A percentile compares a stretch with the other conserved stretches of the same genome.
Conservation (phyloP, 2,888 invertebrate species). For the Pterostichus madidus region DNA sequence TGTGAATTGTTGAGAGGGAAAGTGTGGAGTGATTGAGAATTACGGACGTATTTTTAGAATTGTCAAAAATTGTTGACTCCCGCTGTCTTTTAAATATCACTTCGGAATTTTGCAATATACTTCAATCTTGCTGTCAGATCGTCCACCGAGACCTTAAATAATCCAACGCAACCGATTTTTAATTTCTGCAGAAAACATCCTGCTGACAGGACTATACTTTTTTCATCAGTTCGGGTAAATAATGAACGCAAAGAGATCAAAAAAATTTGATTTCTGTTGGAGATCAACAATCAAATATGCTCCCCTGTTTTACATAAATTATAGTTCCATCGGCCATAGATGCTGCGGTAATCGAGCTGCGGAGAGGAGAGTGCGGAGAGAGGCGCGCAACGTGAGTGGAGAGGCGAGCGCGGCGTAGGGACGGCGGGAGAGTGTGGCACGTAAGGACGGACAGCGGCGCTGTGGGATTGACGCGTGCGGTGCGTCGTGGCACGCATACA, state of each 20-base stretch:
- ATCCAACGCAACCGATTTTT: conserved; percentile 53
- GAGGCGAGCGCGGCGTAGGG: background rate
- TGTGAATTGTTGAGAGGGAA: conserved; percentile 4
- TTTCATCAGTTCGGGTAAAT: conserved; percentile 50
- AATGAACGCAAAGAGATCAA: conserved; percentile 51
- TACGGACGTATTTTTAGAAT: conserved; percentile 36
- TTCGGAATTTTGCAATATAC: conserved; percentile 29
- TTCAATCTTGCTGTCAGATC: conserved; percentile 37
- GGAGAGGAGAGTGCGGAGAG: conserved; percentile 2
- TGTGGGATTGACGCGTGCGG: conserved; percentile 73
- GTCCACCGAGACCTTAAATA: conserved; percentile 55
- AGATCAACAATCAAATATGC: conserved; percentile 54
- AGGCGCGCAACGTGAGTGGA: background rate
- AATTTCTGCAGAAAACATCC: conserved; percentile 46
- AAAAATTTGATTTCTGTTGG: conserved; percentile 44
- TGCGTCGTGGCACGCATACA: conserved; percentile 73
- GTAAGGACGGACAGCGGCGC: conserved; percentile 63
- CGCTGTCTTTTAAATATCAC: conserved; percentile 43
- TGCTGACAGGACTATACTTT: conserved; percentile 45
- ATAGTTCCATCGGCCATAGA: conserved; percentile 28
- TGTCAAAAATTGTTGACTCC: conserved; percentile 41
- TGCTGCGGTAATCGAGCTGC: conserved; percentile 28
- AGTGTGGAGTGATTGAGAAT: conserved; percentile 30
- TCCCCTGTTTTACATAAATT: conserved; percentile 55
- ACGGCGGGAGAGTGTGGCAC: conserved; percentile 10